Percentiles rank a stretch among this genome's conserved stretches.
These are phyloP conservation scores for Scomber scombrus DNA, from an alignment of 2,113 vertebrate species.

Conservation along the genomic window DNA sequence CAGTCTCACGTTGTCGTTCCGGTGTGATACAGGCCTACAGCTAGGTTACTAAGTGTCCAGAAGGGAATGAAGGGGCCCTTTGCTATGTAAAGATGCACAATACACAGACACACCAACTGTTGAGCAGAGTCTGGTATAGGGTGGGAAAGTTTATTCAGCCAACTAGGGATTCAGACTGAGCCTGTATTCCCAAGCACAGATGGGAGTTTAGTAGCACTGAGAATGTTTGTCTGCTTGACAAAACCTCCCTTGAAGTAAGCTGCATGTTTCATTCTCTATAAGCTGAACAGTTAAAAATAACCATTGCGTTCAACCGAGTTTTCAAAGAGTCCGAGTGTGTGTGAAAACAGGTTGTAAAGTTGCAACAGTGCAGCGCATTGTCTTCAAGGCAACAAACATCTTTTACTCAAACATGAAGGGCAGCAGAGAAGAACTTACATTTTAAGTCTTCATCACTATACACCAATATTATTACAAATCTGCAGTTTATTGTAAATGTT, in stretches of 20 bases:
- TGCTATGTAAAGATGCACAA: slow-evolving; percentile 56
- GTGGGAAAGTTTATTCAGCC: slow-evolving; percentile 81
- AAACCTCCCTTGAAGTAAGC: slow-evolving; percentile 32
- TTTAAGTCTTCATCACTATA: neutral
- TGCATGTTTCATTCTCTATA: slow-evolving; percentile 44
- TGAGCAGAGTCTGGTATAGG: slow-evolving; percentile 59
- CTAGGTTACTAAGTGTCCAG: slow-evolving; percentile 63
- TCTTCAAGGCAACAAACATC: neutral
- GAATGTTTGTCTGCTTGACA: slow-evolving; percentile 53
- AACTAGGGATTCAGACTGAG: slow-evolving; percentile 44
- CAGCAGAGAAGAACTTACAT: neutral
- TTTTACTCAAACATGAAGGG: neutral
- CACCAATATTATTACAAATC: neutral
- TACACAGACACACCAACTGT: slow-evolving; percentile 55
- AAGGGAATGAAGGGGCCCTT: slow-evolving; percentile 72
- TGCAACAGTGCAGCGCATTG: neutral
- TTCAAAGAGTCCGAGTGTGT: slow-evolving; percentile 4
- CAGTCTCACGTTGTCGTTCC: slow-evolving; percentile 19
- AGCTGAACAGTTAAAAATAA: slow-evolving; percentile 41
- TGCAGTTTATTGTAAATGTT: neutral
- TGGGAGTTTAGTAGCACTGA: slow-evolving; percentile 64
- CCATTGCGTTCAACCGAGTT: neutral
- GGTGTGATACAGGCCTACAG: slow-evolving; percentile 31
- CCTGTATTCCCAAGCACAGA: slow-evolving; percentile 68
- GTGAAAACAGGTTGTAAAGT: slow-evolving; percentile 14